Evolutionary conservation across 2,797 vertebrate genomes (phyloP), one percentile per base, ranked within the genome.

Genomic region (Centropyge bicolor): DNA sequence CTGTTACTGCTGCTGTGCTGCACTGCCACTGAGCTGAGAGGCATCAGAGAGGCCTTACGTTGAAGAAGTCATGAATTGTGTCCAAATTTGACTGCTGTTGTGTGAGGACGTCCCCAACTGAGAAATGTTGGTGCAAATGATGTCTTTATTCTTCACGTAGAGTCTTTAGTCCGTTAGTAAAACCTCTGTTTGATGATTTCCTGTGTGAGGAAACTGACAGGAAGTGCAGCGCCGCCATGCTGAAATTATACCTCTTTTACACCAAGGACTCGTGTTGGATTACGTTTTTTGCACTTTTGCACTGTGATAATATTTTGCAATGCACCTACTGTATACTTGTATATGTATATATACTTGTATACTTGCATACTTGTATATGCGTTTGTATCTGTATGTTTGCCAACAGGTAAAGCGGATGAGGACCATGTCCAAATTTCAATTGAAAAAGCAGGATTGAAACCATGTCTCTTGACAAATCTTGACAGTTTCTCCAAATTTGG

Each of bases 31-130:
- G n/a, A 41, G 48, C 14, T 24, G 6, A 52, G 43, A 24, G 22
- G 71, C 46, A 56, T 70, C 57, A 51, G 19, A 80, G 17, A 74
- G 16, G 24, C 38, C 69, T 43, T 48, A 41, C 27, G 24, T 35
- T 22, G 59, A 70, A 70, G 11, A n/a, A 74, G 62, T 72, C 3
- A 61, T n/a, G 35, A 61, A 41, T 52, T n/a, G n/a, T n/a, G n/a
- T n/a, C n/a, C n/a, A n/a, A n/a, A n/a, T n/a, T n/a, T n/a, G n/a
- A n/a, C n/a, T n/a, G n/a, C n/a, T 60, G 19, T 68, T 20, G 69
- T 45, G 36, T 52, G 46, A 45, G 36, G 19, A 62, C 46, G 49
- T 73, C 31, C 38, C 6, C 73, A 49, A 54, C n/a, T n/a, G n/a
- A n/a, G n/a, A n/a, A n/a, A n/a, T n/a, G n/a, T n/a, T n/a, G n/a